Percentiles rank a stretch among this genome's conserved stretches.
These are phyloP conservation scores for Poeciliopsis infans DNA, from an alignment of 2,797 vertebrate genomes.

Conservation along the genomic window DNA sequence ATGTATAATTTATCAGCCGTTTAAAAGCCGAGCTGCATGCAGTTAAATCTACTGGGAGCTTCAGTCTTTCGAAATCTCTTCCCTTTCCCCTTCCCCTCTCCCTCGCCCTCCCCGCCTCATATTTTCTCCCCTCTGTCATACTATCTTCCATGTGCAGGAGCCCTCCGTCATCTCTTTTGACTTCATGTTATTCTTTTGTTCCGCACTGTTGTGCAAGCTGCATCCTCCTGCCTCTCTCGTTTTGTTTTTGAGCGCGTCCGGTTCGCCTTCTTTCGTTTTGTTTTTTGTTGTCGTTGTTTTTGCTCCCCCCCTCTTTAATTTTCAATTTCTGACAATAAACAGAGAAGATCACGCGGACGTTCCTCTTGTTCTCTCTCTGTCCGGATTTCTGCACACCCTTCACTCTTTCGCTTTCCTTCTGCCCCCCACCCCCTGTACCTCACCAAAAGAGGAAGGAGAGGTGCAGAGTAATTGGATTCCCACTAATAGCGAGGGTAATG, in stretches of 20 bases:
- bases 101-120: constrained; percentile 28
- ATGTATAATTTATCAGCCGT: constrained; percentile 82
- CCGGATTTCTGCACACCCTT: constrained; percentile 66
- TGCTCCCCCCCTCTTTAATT: constrained; percentile 43
- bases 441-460: constrained; percentile 64
- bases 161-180: constrained; percentile 51
- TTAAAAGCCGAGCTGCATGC: constrained; percentile 80
- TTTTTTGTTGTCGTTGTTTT: no score
- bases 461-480: constrained; percentile 82
- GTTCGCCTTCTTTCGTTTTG: constrained; percentile 16
- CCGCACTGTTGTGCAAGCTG: constrained; percentile 32
- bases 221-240: constrained; percentile 51
- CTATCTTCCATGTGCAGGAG: constrained; percentile 24
- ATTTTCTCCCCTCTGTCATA: constrained; percentile 11
- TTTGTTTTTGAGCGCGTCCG: constrained; percentile 47
- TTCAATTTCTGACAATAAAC: constrained; percentile 68
- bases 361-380: constrained; percentile 56
- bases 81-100: constrained; percentile 27
- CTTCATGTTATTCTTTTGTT: constrained; percentile 37
- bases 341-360: constrained; percentile 60
- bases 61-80: constrained; percentile 67
- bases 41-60: constrained; percentile 77
- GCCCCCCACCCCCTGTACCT: constrained; percentile 48
- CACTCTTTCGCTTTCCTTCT: constrained; percentile 58
- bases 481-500: constrained; percentile 85